Base-by-base conservation (phyloP, 1,140 invertebrate species). In the Drosophila paulistorum region DNA sequence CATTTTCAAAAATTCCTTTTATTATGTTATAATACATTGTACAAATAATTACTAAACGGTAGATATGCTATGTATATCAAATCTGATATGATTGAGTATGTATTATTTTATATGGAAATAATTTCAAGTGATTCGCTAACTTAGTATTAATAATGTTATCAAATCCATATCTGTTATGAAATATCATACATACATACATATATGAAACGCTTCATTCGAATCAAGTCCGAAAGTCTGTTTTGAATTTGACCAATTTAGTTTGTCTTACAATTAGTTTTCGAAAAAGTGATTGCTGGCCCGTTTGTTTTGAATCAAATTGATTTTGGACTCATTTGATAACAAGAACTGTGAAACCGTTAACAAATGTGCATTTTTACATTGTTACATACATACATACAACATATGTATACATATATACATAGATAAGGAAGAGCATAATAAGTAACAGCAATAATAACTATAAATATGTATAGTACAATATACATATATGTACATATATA, bases 371-470 rank as follows among this genome's bases (percentile, higher is more conserved):
- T 48, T 48, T 48, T 48, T 48, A 48, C 45, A 48, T 20, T 20
- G 45, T 48, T 9, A 48, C 17, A 14, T 17, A 45, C n/a, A 45
- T 45, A 45, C 39, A 41, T 13, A 65, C 3, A 11, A 65, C 3
- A 10, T 65, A 54, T 60, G 64, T 39, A 54, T 41, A 67, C 33
- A 67, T 42, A n/a, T 33, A 13, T 59, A 54, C 68, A 65, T 61
- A 62, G 65, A 23, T n/a, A 45, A 11, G 3, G 17, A 48, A 11
- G 17, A 20, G 45, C 45, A 48, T 23, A 26, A 48, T 17, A 48
- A 20, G 42, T 23, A 48, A 48, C 17, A 20, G 17, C 45, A 20
- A 48, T 20, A 48, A 10, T 11, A 48, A 48, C 9, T 20, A 42
- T n/a, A 4, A 13, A 17, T 48, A 48, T 48, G 17, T 20, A 48